Evolutionary conservation across 2,888 invertebrate species (phyloP), one percentile per base, ranked within the genome.

Genomic region (Drosophila lacicola): DNA sequence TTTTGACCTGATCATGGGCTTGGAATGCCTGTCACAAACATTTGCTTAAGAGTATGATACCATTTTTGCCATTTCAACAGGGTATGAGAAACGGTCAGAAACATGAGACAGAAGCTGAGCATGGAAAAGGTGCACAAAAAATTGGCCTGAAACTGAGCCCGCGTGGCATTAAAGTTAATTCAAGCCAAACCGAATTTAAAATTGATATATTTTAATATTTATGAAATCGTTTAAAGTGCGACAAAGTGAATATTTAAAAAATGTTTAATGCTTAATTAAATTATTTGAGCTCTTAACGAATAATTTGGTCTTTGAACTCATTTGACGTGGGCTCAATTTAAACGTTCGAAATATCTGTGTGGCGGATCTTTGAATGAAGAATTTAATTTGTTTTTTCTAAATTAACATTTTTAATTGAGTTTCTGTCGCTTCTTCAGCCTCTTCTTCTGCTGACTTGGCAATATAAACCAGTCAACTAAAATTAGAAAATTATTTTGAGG

Each of bases 341-440:
- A 60, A 60, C 25, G 14, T n/a, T 10, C 19, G 34, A 34, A 70
- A 44, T 73, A 61, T 66, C 53, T 54, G 14, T 42, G 33, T n/a
- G 4, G 9, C 8, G 42, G 55, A 67, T 78, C 54, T 67, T 25
- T 51, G 36, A 65, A 34, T 17, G 36, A 55, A 55, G 45, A 57
- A 56, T 65, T 53, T 50, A 64, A 55, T 64, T 69, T 57, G n/a
- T n/a, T 56, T 42, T 46, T 53, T 53, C 41, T 4, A 57, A 66
- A 55, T 73, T 57, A 73, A 57, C 57, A 78, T 78, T 88, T 80
- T 81, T 83, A 88, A 88, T 83, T 88, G 87, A 81, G 75, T 83
- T 84, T 72, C 65, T 60, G 45, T 21, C 53, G 37, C 39, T 51
- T 54, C 56, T 37, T 39, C 36, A 11, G 29, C 39, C 25, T 46